These are phyloP conservation scores for Turritopsis dohrnii DNA, from an alignment of 30 jellyfish, hydroid and myxozoan genomes.

Conservation along the genomic window DNA sequence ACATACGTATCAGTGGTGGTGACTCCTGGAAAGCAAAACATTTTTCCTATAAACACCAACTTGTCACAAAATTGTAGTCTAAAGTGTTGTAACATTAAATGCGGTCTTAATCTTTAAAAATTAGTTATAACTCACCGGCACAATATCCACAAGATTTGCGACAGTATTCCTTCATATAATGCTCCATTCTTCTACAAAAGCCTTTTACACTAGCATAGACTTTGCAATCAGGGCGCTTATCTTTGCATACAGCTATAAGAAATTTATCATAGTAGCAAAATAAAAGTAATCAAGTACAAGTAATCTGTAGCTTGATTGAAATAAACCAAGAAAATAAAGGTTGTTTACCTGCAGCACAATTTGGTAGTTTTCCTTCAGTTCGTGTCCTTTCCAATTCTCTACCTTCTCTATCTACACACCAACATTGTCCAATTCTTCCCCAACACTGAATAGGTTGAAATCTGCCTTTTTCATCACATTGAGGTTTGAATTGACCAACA, in stretches of 20 bases:
- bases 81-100: too few species aligned
- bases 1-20: not conserved
- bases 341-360: slow-evolving; percentile 53
- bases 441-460: slow-evolving; percentile 63
- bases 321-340: not conserved
- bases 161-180: slow-evolving; percentile 56
- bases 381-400: slow-evolving; percentile 67
- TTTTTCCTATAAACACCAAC: too few species aligned
- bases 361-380: slow-evolving; percentile 45
- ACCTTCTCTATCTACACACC: slow-evolving; percentile 87
- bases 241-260: slow-evolving; percentile 17
- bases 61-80: too few species aligned
- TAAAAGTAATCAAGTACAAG: not conserved
- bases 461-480: slow-evolving; percentile 61
- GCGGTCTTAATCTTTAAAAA: too few species aligned
- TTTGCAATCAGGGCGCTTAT: slow-evolving; percentile 11
- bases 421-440: slow-evolving; percentile 55
- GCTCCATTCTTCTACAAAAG: slow-evolving; percentile 10
- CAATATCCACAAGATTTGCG: slow-evolving; percentile 60
- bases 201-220: not conserved
- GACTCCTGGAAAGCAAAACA: not conserved
- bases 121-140: not conserved
- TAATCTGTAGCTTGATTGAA: too few species aligned
- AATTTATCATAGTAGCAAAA: not conserved
- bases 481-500: slow-evolving; percentile 40